Evolutionary conservation across 2,113 vertebrate genomes (phyloP).

Genomic region (Neogobius melanostomus): DNA sequence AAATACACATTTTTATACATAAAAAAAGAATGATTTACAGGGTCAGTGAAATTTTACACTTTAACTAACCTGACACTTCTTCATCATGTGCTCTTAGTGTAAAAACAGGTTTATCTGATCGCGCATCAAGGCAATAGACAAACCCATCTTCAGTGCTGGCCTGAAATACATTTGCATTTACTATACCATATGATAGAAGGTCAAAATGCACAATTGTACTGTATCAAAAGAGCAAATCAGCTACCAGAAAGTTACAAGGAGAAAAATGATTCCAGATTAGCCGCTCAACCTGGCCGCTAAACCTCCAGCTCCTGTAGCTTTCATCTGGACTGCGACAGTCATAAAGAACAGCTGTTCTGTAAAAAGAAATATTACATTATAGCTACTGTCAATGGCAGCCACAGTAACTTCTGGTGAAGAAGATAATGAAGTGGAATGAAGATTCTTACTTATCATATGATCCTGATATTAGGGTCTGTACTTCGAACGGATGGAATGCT

Average conservation of each 20-base stretch:
- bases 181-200: background rate
- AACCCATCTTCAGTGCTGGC: constrained; percentile 97
- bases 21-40: background rate
- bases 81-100: constrained; percentile 91
- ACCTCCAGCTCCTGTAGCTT: constrained; percentile 86
- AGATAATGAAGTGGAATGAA: background rate
- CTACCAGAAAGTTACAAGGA: constrained; percentile 92
- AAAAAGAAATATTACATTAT: constrained; percentile 1
- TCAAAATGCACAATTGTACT: background rate
- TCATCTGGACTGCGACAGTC: constrained; percentile 91
- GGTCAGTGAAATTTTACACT: background rate
- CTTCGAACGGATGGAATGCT: constrained; percentile 93
- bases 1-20: too few relatives aligned
- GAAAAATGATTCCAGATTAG: constrained; percentile 94
- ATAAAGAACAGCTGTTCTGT: constrained; percentile 86
- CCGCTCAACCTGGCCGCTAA: constrained; percentile 94
- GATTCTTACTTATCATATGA: constrained; percentile 91
- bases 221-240: background rate
- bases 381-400: background rate
- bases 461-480: constrained; percentile 94
- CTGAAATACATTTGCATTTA: constrained; percentile 66
- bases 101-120: constrained; percentile 92
- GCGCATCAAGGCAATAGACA: constrained; percentile 94
- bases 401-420: too few relatives aligned
- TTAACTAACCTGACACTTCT: constrained; percentile 89